phyloP scores from a whole-genome alignment of 2,113 vertebrate genomes.

The Gopherus flavomarginatus region DNA sequence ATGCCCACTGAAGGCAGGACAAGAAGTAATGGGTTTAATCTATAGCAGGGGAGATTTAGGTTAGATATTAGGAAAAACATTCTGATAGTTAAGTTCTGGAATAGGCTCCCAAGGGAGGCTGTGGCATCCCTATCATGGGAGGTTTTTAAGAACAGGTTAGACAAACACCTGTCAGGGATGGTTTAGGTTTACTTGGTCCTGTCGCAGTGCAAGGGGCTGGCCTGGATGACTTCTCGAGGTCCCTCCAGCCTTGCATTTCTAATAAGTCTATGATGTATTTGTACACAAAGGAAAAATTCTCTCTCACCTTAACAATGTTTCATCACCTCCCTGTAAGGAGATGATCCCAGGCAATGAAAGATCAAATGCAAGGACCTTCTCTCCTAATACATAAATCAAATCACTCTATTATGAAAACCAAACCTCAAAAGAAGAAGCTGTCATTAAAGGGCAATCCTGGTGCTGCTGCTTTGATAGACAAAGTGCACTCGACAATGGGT shows the following conservation, averaged over 20 bases:
- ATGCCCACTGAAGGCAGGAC: too few species aligned
- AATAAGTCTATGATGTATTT: not conserved
- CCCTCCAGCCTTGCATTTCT: not conserved
- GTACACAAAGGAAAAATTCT: not conserved
- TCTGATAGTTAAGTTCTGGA: not conserved
- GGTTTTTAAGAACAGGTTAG: not conserved
- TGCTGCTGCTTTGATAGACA: not conserved
- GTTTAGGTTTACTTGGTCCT: not conserved
- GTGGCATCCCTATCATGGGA: too few species aligned
- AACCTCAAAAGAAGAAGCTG: not conserved
- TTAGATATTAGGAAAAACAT: not conserved
- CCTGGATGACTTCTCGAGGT: not conserved
- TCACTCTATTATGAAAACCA: not conserved
- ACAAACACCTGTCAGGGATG: not conserved
- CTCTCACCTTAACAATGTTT: not conserved
- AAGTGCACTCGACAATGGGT: not conserved
- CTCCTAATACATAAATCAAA: not conserved
- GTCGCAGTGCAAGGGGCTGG: not conserved
- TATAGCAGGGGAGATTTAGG: not conserved
- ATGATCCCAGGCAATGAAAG: not conserved
- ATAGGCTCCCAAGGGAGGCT: not conserved
- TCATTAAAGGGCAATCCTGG: not conserved
- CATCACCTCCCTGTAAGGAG: not conserved
- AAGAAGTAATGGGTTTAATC: not conserved
- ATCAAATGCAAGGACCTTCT: not conserved